phyloP scores from a whole-genome alignment of 2,113 vertebrate genomes.

The Pluvialis apricaria region DNA sequence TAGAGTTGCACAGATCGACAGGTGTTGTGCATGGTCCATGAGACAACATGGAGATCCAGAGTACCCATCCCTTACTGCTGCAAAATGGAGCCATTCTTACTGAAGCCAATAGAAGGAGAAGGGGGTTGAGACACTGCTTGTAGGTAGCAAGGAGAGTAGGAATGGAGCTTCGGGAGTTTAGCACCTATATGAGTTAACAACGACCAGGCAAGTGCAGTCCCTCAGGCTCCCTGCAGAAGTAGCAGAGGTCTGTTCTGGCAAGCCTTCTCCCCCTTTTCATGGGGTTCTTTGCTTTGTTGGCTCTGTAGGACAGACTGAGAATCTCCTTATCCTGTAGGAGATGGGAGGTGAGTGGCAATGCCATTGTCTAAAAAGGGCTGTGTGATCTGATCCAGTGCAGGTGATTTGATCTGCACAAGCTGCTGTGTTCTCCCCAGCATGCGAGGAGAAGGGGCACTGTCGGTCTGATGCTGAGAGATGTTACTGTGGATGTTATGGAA shows the following conservation, averaged over 20 bases:
- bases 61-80: not conserved
- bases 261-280: not conserved
- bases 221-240: not conserved
- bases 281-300: not conserved
- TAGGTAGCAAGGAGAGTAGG: not conserved
- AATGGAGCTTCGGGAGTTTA: not conserved
- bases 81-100: not conserved
- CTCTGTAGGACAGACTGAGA: not conserved
- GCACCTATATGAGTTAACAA: not conserved
- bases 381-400: not conserved
- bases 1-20: not conserved
- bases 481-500: not conserved
- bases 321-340: not conserved
- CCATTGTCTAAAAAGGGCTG: not conserved
- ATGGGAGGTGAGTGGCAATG: not conserved
- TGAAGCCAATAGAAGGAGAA: not conserved
- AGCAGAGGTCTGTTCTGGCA: not conserved
- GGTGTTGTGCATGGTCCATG: not conserved
- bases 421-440: not conserved
- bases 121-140: not conserved
- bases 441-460: rapidly evolving
- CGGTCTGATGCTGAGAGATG: not conserved
- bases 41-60: not conserved
- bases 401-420: not conserved
- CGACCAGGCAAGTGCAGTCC: not conserved